These are phyloP conservation scores for Xerus inauris DNA, from an alignment of 2,113 vertebrate species.

Conservation along the genomic window DNA sequence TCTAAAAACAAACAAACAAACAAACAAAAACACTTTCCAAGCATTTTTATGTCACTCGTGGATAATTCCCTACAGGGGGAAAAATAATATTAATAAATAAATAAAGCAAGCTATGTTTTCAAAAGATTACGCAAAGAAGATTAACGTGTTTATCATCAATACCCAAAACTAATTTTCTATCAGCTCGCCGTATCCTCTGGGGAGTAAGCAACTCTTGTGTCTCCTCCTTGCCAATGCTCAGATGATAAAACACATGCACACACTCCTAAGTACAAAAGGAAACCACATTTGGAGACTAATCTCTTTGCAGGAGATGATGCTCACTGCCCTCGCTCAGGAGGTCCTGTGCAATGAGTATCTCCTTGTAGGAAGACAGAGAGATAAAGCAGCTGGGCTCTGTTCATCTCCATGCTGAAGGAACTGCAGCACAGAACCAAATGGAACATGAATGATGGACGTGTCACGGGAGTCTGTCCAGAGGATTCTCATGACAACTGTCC, in stretches of 20 bases:
- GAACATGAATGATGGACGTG: constrained; percentile 35
- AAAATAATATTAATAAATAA: constrained; percentile 68
- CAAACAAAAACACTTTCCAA: not conserved
- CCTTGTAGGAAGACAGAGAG: not conserved
- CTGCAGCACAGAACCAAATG: not conserved
- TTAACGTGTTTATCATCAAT: constrained; percentile 66
- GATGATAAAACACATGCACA: not conserved
- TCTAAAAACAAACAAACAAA: constrained; percentile 43
- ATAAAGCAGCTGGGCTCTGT: constrained; percentile 43
- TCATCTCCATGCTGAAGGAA: not conserved
- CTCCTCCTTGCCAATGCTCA: not conserved
- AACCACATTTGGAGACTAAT: not conserved
- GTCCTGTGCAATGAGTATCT: not conserved
- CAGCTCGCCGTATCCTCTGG: not conserved
- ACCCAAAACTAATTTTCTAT: constrained; percentile 65
- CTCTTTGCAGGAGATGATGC: not conserved
- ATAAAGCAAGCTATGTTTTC: constrained; percentile 71
- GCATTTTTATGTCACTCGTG: constrained; percentile 56
- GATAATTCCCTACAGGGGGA: constrained; percentile 58
- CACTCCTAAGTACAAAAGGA: not conserved
- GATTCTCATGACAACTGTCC: not conserved
- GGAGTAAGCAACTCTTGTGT: not conserved
- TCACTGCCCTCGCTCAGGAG: not conserved
- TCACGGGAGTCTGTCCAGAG: not conserved
- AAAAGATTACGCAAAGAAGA: constrained; percentile 72